Percentiles rank a stretch among this genome's conserved stretches.
These are phyloP conservation scores for Zaprionus taronus DNA, from an alignment of 1,140 invertebrate genomes.

Conservation along the genomic window DNA sequence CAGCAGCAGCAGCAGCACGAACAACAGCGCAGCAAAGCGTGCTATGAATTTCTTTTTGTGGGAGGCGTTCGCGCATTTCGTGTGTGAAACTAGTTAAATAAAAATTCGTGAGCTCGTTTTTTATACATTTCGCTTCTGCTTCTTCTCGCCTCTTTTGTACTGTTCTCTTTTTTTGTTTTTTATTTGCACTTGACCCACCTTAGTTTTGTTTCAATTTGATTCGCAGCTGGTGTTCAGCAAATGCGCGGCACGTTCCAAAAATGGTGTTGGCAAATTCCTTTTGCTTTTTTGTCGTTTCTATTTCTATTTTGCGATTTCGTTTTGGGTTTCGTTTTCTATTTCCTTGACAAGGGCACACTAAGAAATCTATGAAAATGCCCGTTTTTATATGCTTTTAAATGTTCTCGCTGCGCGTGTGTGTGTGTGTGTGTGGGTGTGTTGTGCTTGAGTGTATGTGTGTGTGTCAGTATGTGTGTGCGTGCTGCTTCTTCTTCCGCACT, in stretches of 20 bases:
- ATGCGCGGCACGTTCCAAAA: slow-evolving; percentile 73
- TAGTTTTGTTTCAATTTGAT: slow-evolving; percentile 52
- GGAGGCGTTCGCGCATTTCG: slow-evolving; percentile 55
- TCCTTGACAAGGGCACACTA: slow-evolving; percentile 49
- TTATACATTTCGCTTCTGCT: neutral
- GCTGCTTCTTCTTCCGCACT: slow-evolving; percentile 20
- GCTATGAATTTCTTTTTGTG: slow-evolving; percentile 54
- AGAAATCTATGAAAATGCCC: slow-evolving; percentile 70
- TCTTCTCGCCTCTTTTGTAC: slow-evolving; percentile 37
- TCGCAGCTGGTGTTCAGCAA: slow-evolving; percentile 48
- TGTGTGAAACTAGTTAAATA: slow-evolving; percentile 79
- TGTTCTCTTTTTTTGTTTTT: slow-evolving; percentile 5
- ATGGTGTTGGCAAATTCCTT: slow-evolving; percentile 35
- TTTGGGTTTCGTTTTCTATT: slow-evolving; percentile 23
- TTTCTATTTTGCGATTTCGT: slow-evolving; percentile 43
- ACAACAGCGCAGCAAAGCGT: slow-evolving; percentile 63
- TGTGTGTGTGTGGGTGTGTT: slow-evolving; percentile 16
- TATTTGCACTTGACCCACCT: slow-evolving; percentile 80
- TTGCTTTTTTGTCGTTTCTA: slow-evolving; percentile 35
- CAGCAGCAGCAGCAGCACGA: neutral
- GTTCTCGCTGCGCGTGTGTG: slow-evolving; percentile 36
- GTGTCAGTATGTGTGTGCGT: slow-evolving; percentile 32
- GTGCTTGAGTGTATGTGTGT: slow-evolving; percentile 25
- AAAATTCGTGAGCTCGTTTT: slow-evolving; percentile 25
- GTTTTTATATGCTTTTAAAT: slow-evolving; percentile 70